Evolutionary conservation across 2,113 vertebrate species (phyloP).

Genomic region (Neotragus moschatus): DNA sequence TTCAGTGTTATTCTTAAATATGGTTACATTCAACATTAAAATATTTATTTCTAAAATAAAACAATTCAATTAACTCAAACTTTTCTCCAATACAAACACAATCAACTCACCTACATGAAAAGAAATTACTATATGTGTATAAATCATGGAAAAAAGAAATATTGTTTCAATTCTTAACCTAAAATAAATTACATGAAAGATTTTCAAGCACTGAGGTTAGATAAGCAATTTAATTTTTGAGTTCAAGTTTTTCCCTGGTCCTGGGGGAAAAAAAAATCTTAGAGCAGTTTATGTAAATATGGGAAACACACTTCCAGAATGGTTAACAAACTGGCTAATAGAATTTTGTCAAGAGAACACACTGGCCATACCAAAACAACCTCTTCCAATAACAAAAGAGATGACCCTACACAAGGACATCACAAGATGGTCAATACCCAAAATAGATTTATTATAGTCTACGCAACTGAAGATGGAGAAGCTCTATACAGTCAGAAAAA

Average conservation of each 20-base stretch:
- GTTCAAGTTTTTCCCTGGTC: not conserved
- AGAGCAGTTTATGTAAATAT: not conserved
- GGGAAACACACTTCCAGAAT: not conserved
- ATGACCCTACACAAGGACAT: not conserved
- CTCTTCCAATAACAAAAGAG: not conserved
- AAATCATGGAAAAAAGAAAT: not conserved
- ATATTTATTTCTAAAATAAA: not conserved
- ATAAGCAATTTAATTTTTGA: not conserved
- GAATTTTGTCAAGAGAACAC: not conserved
- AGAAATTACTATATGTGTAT: not conserved
- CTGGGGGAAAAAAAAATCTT: not conserved
- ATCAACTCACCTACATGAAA: not conserved
- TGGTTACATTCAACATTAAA: not conserved
- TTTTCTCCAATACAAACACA: not conserved
- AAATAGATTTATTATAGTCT: not conserved
- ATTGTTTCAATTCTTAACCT: not conserved
- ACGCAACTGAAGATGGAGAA: not conserved
- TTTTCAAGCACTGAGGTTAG: not conserved
- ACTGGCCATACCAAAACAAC: not conserved
- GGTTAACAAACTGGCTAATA: not conserved
- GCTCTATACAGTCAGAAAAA: not conserved
- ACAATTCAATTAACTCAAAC: not conserved
- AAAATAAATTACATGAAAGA: not conserved
- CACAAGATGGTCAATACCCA: not conserved
- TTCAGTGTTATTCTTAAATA: not conserved